These are phyloP conservation scores for Macrotus californicus DNA, from an alignment of 2,113 vertebrate genomes.

Conservation along the genomic window DNA sequence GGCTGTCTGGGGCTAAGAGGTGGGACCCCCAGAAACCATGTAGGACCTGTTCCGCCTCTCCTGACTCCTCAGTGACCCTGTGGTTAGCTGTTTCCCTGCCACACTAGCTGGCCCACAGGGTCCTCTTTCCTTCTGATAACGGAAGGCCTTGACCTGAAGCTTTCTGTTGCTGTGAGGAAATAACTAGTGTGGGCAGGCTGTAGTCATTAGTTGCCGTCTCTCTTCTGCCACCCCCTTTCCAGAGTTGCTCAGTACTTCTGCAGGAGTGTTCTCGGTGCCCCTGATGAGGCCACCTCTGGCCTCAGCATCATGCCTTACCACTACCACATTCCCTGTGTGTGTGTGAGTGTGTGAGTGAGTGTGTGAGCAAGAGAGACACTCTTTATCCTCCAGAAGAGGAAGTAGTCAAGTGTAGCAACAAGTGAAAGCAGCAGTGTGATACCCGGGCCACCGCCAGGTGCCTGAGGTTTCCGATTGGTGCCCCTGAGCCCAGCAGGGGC, in stretches of 20 bases:
- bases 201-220: neutral
- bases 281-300: neutral
- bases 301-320: neutral
- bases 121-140: neutral
- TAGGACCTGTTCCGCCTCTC: neutral
- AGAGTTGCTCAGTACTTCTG: neutral
- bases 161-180: neutral
- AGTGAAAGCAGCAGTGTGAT: neutral
- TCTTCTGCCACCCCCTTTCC: neutral
- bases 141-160: neutral
- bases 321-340: neutral
- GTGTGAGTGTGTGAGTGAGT: neutral
- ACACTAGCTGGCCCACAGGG: neutral
- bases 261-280: neutral
- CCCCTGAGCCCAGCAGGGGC: neutral
- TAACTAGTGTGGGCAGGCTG: neutral
- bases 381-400: neutral
- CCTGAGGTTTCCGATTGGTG: rapidly evolving
- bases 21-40: neutral
- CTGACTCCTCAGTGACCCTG: neutral
- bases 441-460: neutral
- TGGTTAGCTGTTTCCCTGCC: neutral
- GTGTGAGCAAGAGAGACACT: neutral
- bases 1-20: neutral
- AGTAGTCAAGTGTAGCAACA: neutral